Evolutionary conservation across 2,888 invertebrate species (phyloP), one percentile per base, ranked within the genome.

Genomic region (Leucania comma): DNA sequence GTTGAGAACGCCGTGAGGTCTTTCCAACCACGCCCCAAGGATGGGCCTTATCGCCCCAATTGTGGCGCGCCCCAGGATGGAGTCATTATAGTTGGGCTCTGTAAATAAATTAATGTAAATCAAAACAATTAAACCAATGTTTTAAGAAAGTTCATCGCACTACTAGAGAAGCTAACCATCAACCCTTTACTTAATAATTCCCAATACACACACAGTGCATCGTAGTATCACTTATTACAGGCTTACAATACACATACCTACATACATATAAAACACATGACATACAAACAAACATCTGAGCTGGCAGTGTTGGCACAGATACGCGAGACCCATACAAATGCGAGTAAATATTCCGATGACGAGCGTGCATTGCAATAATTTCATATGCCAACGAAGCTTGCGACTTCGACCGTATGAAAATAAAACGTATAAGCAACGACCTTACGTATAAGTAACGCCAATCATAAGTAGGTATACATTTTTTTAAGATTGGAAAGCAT

Each of bases 241-340:
- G 17, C 17, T 14, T 1, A 35, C 54, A 26, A 22, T n/a, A 54
- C 35, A 57, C 12, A 46, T 29, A 61, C 17, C 35, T 9, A 67
- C 12, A 26, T 24, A 54, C 14, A 26, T 24, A 54, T 10, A 14
- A 42, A 14, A 56, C 12, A 53, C 12, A 32, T 6, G 22, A 58
- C 14, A 32, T 12, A 50, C 42, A 53, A 74, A 65, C 68, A 53
- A 54, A 68, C 48, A 75, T 67, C 50, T 62, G 56, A 66, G 56
- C 14, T 20, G 66, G 29, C 53, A 54, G 2, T 72, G 42, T 67
- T n/a, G 50, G 20, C 67, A 57, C 42, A 68, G 54, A 75, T 68
- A 73, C 68, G 69, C 32, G 73, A 59, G 20, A 50, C 50, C 48
- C 69, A 75, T 73, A 75, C 69, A 46, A 72, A 72, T 75, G 57